phyloP scores from a whole-genome alignment of 2,888 invertebrate species.

The Cosmia trapezina region DNA sequence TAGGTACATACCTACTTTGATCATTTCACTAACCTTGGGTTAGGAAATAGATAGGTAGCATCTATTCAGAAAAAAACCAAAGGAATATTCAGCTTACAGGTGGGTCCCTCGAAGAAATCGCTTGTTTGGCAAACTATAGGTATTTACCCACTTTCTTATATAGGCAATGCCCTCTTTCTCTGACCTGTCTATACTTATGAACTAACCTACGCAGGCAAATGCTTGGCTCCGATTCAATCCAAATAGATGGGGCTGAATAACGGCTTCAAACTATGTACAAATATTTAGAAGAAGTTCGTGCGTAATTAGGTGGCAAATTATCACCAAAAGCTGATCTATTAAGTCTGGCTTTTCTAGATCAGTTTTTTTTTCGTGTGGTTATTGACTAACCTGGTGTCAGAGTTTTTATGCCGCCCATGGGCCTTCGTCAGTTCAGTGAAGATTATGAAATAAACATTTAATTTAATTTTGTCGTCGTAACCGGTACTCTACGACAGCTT shows the following conservation, averaged over 20 bases:
- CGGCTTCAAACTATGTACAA: conserved; percentile 6
- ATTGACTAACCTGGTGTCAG: too few species aligned
- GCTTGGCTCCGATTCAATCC: background rate
- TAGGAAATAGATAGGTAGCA: background rate
- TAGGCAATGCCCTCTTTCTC: background rate
- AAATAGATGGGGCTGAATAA: conserved; percentile 1
- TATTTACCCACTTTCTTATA: too few species aligned
- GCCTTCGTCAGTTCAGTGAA: too few species aligned
- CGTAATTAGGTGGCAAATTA: conserved; percentile 5
- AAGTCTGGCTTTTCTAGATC: background rate
- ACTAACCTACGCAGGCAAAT: background rate
- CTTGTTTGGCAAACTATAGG: background rate
- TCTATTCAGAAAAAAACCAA: background rate
- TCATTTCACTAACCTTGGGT: background rate
- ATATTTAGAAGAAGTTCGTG: conserved; percentile 15
- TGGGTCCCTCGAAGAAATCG: background rate
- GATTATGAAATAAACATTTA: too few species aligned
- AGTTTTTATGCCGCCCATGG: too few species aligned
- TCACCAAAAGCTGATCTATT: background rate
- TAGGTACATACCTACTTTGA: too few species aligned
- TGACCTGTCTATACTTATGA: background rate
- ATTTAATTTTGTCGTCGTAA: too few species aligned
- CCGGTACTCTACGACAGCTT: too few species aligned
- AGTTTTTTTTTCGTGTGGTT: too few species aligned
- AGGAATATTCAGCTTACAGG: too few species aligned